These are phyloP conservation scores for Lepidocolaptes lacrymiger DNA, from an alignment of 2,797 vertebrate species.

Conservation along the genomic window DNA sequence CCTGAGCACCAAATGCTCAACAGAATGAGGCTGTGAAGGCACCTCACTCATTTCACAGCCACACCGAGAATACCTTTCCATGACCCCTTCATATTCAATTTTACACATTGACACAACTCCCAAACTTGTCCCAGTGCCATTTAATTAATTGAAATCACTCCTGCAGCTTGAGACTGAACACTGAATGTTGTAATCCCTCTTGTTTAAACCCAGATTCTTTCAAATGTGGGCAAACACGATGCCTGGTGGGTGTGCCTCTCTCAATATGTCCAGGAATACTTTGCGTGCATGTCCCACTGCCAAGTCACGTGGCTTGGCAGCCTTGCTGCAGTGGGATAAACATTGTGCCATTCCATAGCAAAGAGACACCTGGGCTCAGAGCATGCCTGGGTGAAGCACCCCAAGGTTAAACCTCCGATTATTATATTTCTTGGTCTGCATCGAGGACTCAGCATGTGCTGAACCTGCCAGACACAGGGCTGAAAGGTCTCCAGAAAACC, in stretches of 20 bases:
- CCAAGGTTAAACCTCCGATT: not conserved
- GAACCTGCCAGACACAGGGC: accelerated
- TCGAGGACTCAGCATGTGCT: not conserved
- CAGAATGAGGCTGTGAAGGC: not conserved
- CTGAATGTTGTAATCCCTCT: not conserved
- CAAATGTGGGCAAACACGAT: slow-evolving; percentile 12
- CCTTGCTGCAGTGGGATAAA: not conserved
- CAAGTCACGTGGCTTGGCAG: slow-evolving; percentile 20
- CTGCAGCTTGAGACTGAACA: not conserved
- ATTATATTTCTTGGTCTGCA: not conserved
- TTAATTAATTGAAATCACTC: not conserved
- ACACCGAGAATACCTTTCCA: not conserved
- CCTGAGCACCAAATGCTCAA: not conserved
- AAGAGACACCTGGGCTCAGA: slow-evolving; percentile 9
- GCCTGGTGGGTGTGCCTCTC: slow-evolving; percentile 31
- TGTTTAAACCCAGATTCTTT: slow-evolving; percentile 13
- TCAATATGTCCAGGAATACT: not conserved
- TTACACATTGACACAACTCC: not conserved
- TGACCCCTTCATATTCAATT: not conserved
- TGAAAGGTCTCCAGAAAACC: not conserved
- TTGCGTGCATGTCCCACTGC: not conserved
- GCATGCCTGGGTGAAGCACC: not conserved
- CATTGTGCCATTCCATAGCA: not conserved
- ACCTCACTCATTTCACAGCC: not conserved
- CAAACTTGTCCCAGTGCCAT: not conserved